Conservation (phyloP, 1,140 invertebrate species). For the Bemisia tabaci region DNA sequence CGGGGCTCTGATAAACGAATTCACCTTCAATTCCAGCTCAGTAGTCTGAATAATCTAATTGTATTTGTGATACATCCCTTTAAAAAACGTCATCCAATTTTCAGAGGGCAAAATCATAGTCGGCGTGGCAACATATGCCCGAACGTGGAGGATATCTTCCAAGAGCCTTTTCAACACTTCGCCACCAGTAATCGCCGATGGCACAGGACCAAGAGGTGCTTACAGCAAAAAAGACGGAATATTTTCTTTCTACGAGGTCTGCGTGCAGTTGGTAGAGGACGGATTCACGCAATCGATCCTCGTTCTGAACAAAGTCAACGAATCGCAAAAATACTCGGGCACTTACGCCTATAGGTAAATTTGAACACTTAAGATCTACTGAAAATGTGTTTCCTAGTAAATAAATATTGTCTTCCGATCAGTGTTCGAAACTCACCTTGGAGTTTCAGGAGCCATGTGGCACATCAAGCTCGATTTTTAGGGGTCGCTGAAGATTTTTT, state of each 20-base stretch:
- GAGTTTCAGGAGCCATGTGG: too few relatives aligned
- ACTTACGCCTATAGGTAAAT: too few relatives aligned
- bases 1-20: too few relatives aligned
- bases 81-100: neutral
- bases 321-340: neutral
- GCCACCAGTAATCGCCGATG: neutral
- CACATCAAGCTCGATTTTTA: too few relatives aligned
- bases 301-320: neutral
- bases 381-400: too few relatives aligned
- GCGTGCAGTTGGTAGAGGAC: neutral
- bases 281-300: neutral
- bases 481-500: too few relatives aligned
- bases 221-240: neutral
- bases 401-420: too few relatives aligned
- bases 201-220: neutral
- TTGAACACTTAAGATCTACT: too few relatives aligned
- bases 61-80: too few relatives aligned
- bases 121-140: neutral
- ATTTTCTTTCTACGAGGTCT: neutral
- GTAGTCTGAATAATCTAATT: too few relatives aligned
- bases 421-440: too few relatives aligned
- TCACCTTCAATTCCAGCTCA: too few relatives aligned
- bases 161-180: neutral
- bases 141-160: neutral
- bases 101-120: neutral